Evolutionary conservation across 1,140 invertebrate genomes (phyloP).

Genomic region (Pseudobourletiella spinata): DNA sequence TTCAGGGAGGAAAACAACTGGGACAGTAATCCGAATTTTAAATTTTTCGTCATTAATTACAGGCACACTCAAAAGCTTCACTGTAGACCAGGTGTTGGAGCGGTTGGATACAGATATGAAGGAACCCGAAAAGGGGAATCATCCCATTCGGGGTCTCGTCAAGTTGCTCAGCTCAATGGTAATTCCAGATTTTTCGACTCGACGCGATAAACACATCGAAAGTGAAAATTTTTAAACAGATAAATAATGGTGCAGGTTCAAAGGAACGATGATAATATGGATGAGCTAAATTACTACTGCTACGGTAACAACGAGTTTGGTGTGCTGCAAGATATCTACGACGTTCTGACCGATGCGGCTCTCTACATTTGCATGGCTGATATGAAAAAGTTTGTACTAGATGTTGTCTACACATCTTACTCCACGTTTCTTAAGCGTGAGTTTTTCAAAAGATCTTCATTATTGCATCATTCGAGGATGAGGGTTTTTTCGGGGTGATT

Average conservation of each 20-base stretch:
- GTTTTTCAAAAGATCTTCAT: no score
- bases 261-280: background rate
- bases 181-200: background rate
- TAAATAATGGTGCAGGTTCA: constrained; percentile 5
- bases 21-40: no score
- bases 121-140: background rate
- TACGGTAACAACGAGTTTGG: constrained; percentile 22
- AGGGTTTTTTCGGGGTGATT: no score
- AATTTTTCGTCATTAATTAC: background rate
- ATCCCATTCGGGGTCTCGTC: constrained; percentile 12
- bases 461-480: no score
- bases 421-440: constrained; percentile 7
- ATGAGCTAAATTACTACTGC: constrained; percentile 15
- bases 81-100: background rate
- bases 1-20: no score
- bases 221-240: background rate
- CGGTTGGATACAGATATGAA: background rate
- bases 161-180: constrained; percentile 6
- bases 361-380: constrained; percentile 5
- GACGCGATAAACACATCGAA: background rate
- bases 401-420: constrained; percentile 2
- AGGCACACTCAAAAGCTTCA: background rate
- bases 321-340: constrained; percentile 13
- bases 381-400: constrained; percentile 17
- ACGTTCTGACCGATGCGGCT: constrained; percentile 10